Conservation (phyloP, 2,888 invertebrate genomes). For the Pogonocherus hispidulus region DNA sequence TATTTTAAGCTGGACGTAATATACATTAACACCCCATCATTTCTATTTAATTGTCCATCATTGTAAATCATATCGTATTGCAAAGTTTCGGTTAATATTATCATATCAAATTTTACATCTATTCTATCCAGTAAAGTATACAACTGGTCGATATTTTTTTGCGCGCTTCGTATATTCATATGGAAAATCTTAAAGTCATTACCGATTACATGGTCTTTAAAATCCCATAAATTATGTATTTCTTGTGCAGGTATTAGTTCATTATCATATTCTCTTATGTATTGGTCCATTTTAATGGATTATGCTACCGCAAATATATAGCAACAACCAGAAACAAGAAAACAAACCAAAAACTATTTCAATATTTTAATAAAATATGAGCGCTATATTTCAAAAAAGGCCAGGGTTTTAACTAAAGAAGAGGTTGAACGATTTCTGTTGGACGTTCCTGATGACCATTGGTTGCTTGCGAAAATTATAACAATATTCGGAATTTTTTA, state of each 20-base stretch:
- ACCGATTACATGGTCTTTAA: neutral
- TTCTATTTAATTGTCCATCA: conserved; percentile 9
- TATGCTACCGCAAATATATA: neutral
- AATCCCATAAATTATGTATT: conserved; percentile 4
- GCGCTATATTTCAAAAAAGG: no score
- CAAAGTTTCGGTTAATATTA: neutral
- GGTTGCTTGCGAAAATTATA: no score
- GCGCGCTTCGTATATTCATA: conserved; percentile 10
- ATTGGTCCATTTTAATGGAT: neutral
- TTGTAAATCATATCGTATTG: conserved; percentile 16
- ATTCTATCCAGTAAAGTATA: neutral
- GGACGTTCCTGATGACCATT: no score
- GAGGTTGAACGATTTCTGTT: no score
- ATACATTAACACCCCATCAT: neutral
- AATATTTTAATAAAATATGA: no score
- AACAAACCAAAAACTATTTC: neutral
- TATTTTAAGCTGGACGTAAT: neutral
- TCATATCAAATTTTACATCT: neutral
- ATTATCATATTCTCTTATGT: conserved; percentile 16
- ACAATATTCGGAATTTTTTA: no score
- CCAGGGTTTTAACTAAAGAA: no score
- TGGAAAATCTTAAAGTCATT: conserved; percentile 17
- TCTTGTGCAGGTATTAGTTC: conserved; percentile 12
- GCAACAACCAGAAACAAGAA: neutral
- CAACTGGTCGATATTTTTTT: conserved; percentile 5